These are phyloP conservation scores for Budorcas taxicolor DNA, from an alignment of 2,113 vertebrate genomes.

Conservation along the genomic window DNA sequence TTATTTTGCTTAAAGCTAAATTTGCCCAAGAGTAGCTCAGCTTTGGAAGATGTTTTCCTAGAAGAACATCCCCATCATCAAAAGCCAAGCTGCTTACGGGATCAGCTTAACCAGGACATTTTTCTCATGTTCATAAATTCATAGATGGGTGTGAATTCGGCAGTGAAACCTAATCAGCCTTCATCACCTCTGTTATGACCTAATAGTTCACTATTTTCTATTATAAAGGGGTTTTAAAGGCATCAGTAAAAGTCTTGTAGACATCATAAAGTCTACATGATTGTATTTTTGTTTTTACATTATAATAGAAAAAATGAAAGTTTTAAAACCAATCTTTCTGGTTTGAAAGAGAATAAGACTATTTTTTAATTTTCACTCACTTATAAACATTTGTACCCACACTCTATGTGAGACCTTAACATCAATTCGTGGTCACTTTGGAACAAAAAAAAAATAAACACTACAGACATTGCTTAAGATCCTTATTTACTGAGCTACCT, in stretches of 20 bases:
- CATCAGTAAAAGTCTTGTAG: neutral
- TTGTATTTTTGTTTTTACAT: neutral
- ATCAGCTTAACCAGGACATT: neutral
- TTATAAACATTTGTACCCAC: neutral
- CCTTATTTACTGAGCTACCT: neutral
- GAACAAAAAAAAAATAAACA: neutral
- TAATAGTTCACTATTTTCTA: neutral
- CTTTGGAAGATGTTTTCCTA: neutral
- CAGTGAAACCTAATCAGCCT: neutral
- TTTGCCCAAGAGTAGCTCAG: neutral
- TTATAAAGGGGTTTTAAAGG: neutral
- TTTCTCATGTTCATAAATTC: neutral
- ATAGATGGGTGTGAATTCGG: neutral
- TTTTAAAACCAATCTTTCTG: neutral
- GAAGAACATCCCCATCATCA: neutral
- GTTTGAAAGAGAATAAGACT: neutral
- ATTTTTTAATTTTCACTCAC: neutral
- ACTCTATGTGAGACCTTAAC: neutral
- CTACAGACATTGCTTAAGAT: neutral
- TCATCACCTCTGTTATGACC: neutral
- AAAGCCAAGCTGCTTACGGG: neutral
- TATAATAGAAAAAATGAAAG: neutral
- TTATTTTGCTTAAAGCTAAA: slow-evolving; percentile 9
- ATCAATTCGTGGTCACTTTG: neutral
- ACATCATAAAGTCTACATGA: neutral